These are phyloP conservation scores for Epinotia bilunana DNA, from an alignment of 2,888 invertebrate species.

Conservation along the genomic window DNA sequence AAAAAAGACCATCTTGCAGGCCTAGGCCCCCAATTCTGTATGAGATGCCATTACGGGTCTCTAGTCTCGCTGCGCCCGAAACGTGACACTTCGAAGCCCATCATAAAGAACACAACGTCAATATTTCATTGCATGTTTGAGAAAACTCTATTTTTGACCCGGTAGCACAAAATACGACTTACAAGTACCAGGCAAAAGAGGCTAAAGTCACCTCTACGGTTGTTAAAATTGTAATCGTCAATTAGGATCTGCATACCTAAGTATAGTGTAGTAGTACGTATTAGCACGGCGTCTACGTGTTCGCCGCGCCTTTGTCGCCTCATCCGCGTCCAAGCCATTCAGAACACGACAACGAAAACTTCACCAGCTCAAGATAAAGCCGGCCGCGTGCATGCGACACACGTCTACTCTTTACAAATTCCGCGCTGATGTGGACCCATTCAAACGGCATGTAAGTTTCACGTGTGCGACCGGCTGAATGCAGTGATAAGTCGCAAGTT, in stretches of 20 bases:
- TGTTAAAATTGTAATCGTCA: background rate
- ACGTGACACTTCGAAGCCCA: no score
- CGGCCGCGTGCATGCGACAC: constrained; percentile 74
- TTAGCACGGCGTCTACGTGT: constrained; percentile 19
- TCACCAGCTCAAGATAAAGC: constrained; percentile 73
- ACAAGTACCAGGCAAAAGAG: background rate
- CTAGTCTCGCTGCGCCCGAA: no score
- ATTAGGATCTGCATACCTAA: constrained; percentile 1
- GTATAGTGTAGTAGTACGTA: constrained; percentile 7
- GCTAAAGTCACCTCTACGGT: background rate
- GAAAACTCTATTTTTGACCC: no score
- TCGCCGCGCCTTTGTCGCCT: constrained; percentile 37
- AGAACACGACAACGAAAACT: constrained; percentile 59
- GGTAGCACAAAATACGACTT: background rate
- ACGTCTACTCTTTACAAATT: constrained; percentile 83
- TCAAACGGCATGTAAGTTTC: constrained; percentile 77
- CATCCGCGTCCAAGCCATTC: constrained; percentile 43
- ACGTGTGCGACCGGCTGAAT: constrained; percentile 71
- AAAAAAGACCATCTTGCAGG: no score
- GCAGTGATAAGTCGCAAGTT: constrained; percentile 72
- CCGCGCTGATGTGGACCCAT: constrained; percentile 75
- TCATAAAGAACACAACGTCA: no score
- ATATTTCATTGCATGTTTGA: no score
- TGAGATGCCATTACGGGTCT: no score
- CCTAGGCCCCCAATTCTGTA: no score